Conservation (phyloP, 2,888 invertebrate genomes). For the Ethmia dodecea region DNA sequence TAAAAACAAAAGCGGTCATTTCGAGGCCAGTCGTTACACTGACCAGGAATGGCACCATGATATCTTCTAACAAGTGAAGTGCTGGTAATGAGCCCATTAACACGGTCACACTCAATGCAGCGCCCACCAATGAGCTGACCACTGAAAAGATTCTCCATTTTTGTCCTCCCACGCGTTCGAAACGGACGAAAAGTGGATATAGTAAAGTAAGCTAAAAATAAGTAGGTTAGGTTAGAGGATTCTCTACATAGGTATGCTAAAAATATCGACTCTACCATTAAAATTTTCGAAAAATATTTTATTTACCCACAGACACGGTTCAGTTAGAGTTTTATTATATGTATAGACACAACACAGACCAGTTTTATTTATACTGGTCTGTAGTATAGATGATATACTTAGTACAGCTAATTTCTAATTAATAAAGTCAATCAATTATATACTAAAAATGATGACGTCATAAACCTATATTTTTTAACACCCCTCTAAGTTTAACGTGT, state of each 20-base stretch:
- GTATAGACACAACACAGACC: too few species aligned
- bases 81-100: constrained; percentile 35
- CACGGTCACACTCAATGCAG: constrained; percentile 27
- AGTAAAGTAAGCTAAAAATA: constrained; percentile 34
- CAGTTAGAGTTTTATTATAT: too few species aligned
- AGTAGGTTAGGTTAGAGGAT: neutral
- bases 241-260: neutral
- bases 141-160: constrained; percentile 46
- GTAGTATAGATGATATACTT: too few species aligned
- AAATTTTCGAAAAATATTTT: too few species aligned
- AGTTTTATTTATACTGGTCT: too few species aligned
- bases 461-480: too few species aligned
- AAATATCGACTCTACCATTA: too few species aligned
- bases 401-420: too few species aligned
- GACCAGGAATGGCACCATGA: constrained; percentile 42
- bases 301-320: too few species aligned
- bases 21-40: constrained; percentile 42
- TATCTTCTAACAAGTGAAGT: constrained; percentile 40
- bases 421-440: too few species aligned
- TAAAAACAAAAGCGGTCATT: constrained; percentile 45
- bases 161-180: constrained; percentile 39
- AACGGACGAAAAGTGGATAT: constrained; percentile 50
- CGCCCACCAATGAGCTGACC: constrained; percentile 32
- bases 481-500: too few species aligned
- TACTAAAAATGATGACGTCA: too few species aligned